A percentile compares a stretch with the other conserved stretches of the same genome.
Evolutionary conservation across 1,140 invertebrate genomes (phyloP).

Genomic region (Heliconius eleuchia): DNA sequence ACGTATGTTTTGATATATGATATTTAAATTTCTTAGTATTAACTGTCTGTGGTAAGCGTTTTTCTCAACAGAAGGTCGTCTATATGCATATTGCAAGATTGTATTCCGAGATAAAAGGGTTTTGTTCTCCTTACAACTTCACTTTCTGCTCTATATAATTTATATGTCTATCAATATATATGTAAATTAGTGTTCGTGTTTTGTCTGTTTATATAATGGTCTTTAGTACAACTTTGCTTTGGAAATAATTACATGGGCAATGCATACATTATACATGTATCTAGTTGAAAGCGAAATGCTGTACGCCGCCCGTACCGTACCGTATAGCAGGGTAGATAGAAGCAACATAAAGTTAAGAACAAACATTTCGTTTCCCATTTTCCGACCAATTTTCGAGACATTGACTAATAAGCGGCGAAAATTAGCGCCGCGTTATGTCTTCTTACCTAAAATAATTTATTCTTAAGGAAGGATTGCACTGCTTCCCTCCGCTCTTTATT

Average conservation of each 20-base stretch:
- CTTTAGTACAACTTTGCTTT: neutral
- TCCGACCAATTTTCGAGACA: too few species aligned
- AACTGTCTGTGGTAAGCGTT: too few species aligned
- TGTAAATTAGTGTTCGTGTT: neutral
- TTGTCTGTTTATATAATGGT: neutral
- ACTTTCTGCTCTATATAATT: constrained; percentile 11
- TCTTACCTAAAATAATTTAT: too few species aligned
- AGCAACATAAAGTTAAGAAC: neutral
- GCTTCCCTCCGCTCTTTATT: too few species aligned
- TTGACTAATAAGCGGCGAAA: too few species aligned
- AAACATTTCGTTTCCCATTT: too few species aligned
- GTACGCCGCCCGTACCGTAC: too few species aligned
- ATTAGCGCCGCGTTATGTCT: too few species aligned
- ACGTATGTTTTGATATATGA: too few species aligned
- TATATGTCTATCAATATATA: constrained; percentile 1
- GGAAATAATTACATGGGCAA: neutral
- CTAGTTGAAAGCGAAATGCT: too few species aligned
- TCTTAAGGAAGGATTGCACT: too few species aligned
- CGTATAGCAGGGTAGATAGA: neutral
- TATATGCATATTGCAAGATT: neutral
- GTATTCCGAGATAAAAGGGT: neutral
- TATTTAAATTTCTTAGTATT: too few species aligned
- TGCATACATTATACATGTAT: neutral
- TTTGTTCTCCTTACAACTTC: neutral
- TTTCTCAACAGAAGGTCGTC: neutral